Evolutionary conservation across 2,888 invertebrate species (phyloP).

Genomic region (Trypoxylon attenuatum): DNA sequence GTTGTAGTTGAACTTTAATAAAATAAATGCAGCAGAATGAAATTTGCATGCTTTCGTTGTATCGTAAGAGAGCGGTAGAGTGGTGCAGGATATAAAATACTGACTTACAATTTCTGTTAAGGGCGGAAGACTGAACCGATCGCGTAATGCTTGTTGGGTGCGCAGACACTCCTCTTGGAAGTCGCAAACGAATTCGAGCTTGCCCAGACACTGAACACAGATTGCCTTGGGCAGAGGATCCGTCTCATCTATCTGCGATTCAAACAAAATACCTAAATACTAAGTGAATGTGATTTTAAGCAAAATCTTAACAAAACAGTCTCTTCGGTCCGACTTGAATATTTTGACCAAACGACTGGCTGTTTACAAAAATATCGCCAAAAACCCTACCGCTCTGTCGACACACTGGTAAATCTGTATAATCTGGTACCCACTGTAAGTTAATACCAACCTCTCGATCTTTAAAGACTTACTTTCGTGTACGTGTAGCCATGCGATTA

Average conservation of each 20-base stretch:
- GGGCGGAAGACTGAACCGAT: constrained; percentile 71
- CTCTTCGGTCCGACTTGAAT: too few species aligned
- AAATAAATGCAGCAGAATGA: too few species aligned
- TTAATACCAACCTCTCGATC: constrained; percentile 8
- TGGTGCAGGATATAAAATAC: constrained; percentile 50
- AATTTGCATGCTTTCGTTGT: constrained; percentile 23
- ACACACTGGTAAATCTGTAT: constrained; percentile 19
- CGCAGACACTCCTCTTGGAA: constrained; percentile 74
- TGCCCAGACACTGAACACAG: constrained; percentile 73
- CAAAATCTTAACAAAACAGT: constrained; percentile 13
- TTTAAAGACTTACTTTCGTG: not conserved
- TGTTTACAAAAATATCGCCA: not conserved
- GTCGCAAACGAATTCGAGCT: constrained; percentile 74
- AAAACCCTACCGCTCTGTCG: constrained; percentile 60
- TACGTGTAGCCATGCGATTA: too few species aligned
- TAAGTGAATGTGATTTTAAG: constrained; percentile 33
- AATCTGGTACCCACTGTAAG: constrained; percentile 39
- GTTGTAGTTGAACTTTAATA: too few species aligned
- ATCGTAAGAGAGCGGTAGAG: constrained; percentile 55
- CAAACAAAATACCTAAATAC: constrained; percentile 61
- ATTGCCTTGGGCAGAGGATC: constrained; percentile 73
- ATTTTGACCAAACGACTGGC: too few species aligned
- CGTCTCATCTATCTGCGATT: constrained; percentile 73
- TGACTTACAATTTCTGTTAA: constrained; percentile 70
- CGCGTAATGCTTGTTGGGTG: constrained; percentile 71